These are phyloP conservation scores for Buphagus erythrorhynchus DNA, from an alignment of 2,797 vertebrate genomes.

Conservation along the genomic window DNA sequence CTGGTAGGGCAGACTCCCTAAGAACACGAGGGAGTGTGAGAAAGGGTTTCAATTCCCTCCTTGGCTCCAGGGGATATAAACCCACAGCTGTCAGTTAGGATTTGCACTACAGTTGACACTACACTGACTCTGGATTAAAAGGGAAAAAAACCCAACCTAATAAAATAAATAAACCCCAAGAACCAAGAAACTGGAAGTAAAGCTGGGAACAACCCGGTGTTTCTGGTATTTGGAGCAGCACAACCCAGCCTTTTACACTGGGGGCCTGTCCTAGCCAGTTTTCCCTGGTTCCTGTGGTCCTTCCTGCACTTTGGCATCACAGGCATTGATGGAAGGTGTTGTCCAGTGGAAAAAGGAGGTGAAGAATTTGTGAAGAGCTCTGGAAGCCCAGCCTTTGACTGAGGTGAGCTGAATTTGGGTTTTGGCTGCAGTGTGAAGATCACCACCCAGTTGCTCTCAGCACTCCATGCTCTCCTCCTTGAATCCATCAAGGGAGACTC, in stretches of 20 bases:
- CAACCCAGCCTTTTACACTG: background rate
- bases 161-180: background rate
- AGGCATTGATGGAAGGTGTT: accelerated
- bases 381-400: background rate
- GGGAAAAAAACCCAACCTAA: background rate
- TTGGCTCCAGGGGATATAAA: background rate
- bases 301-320: background rate
- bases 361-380: background rate
- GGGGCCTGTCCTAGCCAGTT: background rate
- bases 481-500: background rate
- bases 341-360: background rate
- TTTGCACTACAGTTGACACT: background rate
- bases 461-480: background rate
- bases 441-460: background rate
- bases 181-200: background rate
- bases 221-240: background rate
- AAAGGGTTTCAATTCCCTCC: background rate
- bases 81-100: background rate
- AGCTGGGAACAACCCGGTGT: background rate
- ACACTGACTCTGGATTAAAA: background rate
- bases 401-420: background rate
- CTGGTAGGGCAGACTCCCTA: background rate
- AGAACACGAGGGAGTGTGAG: background rate
- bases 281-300: background rate
- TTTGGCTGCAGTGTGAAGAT: background rate